Conservation (phyloP, 1,140 invertebrate genomes). For the Cardiocondyla obscurior region DNA sequence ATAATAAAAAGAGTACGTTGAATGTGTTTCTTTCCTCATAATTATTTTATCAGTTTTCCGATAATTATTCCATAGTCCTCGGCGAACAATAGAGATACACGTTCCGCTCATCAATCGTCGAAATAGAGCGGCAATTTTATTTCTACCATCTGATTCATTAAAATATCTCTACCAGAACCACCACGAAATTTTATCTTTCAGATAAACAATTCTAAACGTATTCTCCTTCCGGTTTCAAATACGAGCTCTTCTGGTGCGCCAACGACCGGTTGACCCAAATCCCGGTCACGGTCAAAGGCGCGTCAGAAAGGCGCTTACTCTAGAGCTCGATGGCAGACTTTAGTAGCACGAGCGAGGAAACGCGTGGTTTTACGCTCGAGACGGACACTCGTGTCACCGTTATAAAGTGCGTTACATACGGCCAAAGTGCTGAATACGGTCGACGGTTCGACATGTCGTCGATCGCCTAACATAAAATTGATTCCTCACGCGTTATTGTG, state of each 20-base stretch:
- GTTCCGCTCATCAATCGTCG: conserved; percentile 58
- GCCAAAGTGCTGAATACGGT: conserved; percentile 25
- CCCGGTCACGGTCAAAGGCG: conserved; percentile 80
- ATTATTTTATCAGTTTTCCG: not conserved
- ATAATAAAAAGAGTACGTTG: conserved; percentile 21
- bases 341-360: conserved; percentile 38
- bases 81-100: conserved; percentile 47
- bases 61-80: not conserved
- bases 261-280: conserved; percentile 85
- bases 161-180: not conserved
- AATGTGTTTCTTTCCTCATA: not conserved
- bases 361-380: not conserved
- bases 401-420: conserved; percentile 34
- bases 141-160: not conserved
- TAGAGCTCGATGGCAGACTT: conserved; percentile 21
- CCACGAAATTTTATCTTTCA: not conserved
- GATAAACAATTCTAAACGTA: not conserved
- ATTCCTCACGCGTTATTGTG: not conserved
- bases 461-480: not conserved
- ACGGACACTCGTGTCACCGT: conserved; percentile 33
- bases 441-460: conserved; percentile 9
- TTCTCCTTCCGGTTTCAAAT: conserved; percentile 27
- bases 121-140: conserved; percentile 35
- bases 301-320: conserved; percentile 59
- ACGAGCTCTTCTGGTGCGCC: conserved; percentile 80